Conservation (phyloP, 2,888 invertebrate genomes). For the Drosophila austrosaltans region DNA sequence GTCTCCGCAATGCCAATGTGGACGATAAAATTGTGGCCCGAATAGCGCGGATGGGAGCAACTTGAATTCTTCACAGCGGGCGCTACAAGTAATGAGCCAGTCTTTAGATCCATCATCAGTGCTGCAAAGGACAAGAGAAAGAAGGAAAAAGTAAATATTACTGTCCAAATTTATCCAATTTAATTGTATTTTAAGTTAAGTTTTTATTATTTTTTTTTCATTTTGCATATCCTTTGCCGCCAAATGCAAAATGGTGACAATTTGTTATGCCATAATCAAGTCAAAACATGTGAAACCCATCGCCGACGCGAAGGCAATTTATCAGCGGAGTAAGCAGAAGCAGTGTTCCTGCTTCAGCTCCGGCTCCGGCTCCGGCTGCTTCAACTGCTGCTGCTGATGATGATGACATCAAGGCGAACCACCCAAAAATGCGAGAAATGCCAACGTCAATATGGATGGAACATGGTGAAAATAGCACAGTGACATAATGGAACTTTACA, state of each 20-base stretch:
- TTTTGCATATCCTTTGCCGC: conserved; percentile 29
- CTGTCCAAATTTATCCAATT: neutral
- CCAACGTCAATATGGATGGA: conserved; percentile 69
- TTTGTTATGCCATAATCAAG: conserved; percentile 79
- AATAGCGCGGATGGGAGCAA: conserved; percentile 89
- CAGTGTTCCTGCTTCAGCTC: neutral
- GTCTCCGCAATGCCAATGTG: conserved; percentile 89
- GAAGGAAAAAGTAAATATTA: neutral
- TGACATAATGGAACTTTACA: conserved; percentile 76
- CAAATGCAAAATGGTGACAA: conserved; percentile 74
- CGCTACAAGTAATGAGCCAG: conserved; percentile 89
- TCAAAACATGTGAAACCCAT: conserved; percentile 69
- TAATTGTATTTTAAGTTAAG: neutral
- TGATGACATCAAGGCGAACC: conserved; percentile 26
- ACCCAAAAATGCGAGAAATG: conserved; percentile 1
- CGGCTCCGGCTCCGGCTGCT: neutral
- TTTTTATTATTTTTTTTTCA: conserved; percentile 35
- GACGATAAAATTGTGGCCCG: conserved; percentile 87
- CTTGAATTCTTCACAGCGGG: conserved; percentile 93
- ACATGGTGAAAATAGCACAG: conserved; percentile 49
- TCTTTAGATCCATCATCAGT: conserved; percentile 84
- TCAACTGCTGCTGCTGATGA: neutral
- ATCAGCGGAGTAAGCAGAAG: conserved; percentile 46
- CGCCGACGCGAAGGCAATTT: conserved; percentile 65
- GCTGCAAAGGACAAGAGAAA: conserved; percentile 55